A percentile compares a stretch with the other conserved stretches of the same genome.
These are phyloP conservation scores for Diabrotica virgifera DNA, from an alignment of 1,140 invertebrate genomes.

Conservation along the genomic window DNA sequence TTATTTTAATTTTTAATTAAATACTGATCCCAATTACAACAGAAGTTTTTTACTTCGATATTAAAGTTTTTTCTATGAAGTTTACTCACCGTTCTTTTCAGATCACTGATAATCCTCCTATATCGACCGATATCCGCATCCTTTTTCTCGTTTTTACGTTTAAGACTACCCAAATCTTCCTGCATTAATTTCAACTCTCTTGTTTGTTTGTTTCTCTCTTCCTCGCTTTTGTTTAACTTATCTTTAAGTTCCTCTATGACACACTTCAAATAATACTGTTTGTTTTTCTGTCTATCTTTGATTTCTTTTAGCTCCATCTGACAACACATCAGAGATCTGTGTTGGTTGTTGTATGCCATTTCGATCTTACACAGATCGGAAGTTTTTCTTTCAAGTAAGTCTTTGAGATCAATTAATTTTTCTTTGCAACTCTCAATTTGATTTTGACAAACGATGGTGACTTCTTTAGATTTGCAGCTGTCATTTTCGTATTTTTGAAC, in stretches of 20 bases:
- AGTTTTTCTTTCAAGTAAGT: constrained; percentile 24
- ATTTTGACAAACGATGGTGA: constrained; percentile 19
- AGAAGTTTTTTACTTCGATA: too few relatives aligned
- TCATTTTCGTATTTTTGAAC: constrained; percentile 28
- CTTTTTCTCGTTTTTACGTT: constrained; percentile 24
- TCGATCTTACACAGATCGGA: constrained; percentile 27
- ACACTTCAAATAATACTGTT: constrained; percentile 20
- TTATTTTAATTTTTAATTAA: too few relatives aligned
- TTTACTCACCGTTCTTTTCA: constrained; percentile 28
- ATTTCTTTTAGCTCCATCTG: constrained; percentile 27
- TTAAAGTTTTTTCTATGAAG: background rate
- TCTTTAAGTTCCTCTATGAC: constrained; percentile 24
- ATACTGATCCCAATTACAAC: too few relatives aligned
- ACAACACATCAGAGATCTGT: constrained; percentile 21
- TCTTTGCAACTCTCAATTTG: constrained; percentile 26
- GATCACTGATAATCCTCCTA: constrained; percentile 28
- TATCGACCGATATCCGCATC: constrained; percentile 29
- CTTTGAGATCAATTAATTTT: constrained; percentile 23
- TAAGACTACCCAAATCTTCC: constrained; percentile 21
- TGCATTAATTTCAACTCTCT: constrained; percentile 26
- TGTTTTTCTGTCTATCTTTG: constrained; percentile 22
- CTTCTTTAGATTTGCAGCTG: constrained; percentile 20
- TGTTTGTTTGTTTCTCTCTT: constrained; percentile 14
- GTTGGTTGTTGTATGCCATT: constrained; percentile 31
- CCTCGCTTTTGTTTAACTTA: constrained; percentile 20